Evolutionary conservation across 2,888 invertebrate species (phyloP).

Genomic region (Carterocephalus palaemon): DNA sequence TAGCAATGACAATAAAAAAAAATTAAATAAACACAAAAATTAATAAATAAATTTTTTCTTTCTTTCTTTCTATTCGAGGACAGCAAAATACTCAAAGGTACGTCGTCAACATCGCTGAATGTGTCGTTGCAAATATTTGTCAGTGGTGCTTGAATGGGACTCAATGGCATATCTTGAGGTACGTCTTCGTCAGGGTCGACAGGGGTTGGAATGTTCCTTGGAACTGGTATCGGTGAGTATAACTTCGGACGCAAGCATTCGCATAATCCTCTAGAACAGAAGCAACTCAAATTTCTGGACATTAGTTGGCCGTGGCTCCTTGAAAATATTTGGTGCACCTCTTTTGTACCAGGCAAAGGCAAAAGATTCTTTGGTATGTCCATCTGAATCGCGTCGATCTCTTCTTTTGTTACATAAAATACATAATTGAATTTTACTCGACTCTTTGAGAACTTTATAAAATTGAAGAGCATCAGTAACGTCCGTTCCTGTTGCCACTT

Average conservation of each 20-base stretch:
- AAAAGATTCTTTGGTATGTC: conserved; percentile 14
- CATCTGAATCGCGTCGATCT: conserved; percentile 21
- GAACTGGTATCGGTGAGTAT: conserved; percentile 3
- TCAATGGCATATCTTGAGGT: too few relatives aligned
- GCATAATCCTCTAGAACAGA: conserved; percentile 21
- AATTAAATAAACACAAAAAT: too few relatives aligned
- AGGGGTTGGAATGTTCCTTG: too few relatives aligned
- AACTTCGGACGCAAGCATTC: conserved; percentile 4
- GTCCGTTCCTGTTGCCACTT: conserved; percentile 1
- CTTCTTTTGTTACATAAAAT: conserved; percentile 22
- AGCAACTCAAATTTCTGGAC: conserved; percentile 21
- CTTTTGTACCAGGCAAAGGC: conserved; percentile 14
- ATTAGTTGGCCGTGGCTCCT: conserved; percentile 17
- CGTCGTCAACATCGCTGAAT: too few relatives aligned
- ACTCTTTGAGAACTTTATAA: conserved; percentile 14
- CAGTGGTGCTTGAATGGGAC: too few relatives aligned
- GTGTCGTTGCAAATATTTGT: too few relatives aligned
- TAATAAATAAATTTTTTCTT: too few relatives aligned
- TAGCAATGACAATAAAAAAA: too few relatives aligned
- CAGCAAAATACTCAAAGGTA: too few relatives aligned
- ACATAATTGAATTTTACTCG: conserved; percentile 14
- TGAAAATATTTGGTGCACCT: conserved; percentile 13
- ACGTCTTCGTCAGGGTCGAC: too few relatives aligned
- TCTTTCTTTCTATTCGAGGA: too few relatives aligned
- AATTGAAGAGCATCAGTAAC: not conserved